Evolutionary conservation across 2,113 vertebrate species (phyloP).

Genomic region (Rhinichthys klamathensis): DNA sequence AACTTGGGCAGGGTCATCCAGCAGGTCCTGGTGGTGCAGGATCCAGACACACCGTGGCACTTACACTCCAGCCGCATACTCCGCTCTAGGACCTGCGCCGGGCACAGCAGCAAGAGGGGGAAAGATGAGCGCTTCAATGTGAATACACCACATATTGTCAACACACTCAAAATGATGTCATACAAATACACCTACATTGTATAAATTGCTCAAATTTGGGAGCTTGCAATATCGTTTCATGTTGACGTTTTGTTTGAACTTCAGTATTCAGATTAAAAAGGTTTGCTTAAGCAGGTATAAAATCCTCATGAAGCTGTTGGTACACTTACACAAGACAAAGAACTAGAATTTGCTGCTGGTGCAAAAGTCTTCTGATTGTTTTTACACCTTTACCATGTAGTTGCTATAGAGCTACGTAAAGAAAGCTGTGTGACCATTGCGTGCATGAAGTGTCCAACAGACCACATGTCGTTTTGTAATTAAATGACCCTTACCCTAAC

Average conservation of each 20-base stretch:
- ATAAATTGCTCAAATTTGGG: not conserved
- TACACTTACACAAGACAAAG: not conserved
- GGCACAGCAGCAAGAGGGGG: not conserved
- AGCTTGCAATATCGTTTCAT: not conserved
- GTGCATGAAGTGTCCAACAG: no score
- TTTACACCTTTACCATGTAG: not conserved
- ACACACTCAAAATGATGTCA: not conserved
- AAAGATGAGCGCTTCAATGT: no score
- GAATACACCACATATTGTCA: not conserved
- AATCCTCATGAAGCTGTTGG: not conserved
- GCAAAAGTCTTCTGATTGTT: not conserved
- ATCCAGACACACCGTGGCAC: slow-evolving; percentile 77
- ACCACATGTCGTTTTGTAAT: no score
- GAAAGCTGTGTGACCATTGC: not conserved
- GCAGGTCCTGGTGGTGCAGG: slow-evolving; percentile 97
- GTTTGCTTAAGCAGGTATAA: not conserved
- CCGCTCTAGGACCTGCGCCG: not conserved
- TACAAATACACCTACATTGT: not conserved
- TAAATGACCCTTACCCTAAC: no score
- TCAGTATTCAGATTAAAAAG: not conserved
- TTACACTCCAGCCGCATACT: slow-evolving; percentile 28
- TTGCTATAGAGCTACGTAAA: not conserved
- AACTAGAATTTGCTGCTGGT: not conserved
- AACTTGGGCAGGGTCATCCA: slow-evolving; percentile 98
- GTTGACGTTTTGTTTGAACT: not conserved